These are phyloP conservation scores for Cacatua alba DNA, from an alignment of 2,113 vertebrate species.

Conservation along the genomic window DNA sequence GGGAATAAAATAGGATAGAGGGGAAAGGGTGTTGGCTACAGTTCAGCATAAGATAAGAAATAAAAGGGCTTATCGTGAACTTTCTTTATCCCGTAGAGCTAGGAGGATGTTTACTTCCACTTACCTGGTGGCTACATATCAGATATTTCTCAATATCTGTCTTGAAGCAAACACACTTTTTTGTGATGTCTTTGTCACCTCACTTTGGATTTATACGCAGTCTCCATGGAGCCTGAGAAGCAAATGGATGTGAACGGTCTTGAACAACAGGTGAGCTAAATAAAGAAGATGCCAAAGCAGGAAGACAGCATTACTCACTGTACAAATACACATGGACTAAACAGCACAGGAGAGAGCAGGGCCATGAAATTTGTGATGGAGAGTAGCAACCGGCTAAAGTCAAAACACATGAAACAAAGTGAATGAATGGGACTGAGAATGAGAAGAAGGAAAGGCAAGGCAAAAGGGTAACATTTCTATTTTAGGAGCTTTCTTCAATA, in stretches of 20 bases:
- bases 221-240: constrained; percentile 57
- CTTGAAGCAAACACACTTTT: constrained; percentile 58
- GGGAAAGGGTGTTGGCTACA: not conserved
- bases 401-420: constrained; percentile 19
- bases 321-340: constrained; percentile 5
- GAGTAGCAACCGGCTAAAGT: not conserved
- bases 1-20: not conserved
- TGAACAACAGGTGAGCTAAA: constrained; percentile 19
- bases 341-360: not conserved
- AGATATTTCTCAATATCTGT: constrained; percentile 53
- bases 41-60: constrained; percentile 50
- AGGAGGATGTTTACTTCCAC: constrained; percentile 62
- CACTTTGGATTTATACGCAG: constrained; percentile 15
- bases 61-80: constrained; percentile 56
- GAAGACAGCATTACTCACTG: constrained; percentile 25
- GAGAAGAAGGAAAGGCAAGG: not conserved
- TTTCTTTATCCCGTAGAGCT: constrained; percentile 17
- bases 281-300: constrained; percentile 9
- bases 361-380: not conserved
- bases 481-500: not conserved
- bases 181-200: constrained; percentile 53
- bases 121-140: constrained; percentile 35
- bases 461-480: not conserved
- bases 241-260: constrained; percentile 28
- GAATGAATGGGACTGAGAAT: not conserved